Conservation (phyloP, 2,797 vertebrate species). For the Neosalanx taihuensis region DNA sequence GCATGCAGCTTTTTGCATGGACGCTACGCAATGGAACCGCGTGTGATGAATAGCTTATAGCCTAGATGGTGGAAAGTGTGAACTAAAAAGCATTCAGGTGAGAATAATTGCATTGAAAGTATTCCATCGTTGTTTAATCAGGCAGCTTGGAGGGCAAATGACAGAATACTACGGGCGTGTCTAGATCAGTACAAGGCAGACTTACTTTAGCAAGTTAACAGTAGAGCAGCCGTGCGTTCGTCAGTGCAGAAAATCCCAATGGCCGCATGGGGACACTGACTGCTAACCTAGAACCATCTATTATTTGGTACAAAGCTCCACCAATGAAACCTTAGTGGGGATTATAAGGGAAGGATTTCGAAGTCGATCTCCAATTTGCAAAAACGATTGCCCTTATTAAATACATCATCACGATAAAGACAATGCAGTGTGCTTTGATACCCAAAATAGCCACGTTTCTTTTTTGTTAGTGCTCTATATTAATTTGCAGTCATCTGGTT, state of each 20-base stretch:
- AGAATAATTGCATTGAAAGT: background rate
- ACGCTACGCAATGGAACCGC: background rate
- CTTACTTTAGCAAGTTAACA: slow-evolving; percentile 47
- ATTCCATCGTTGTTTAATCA: background rate
- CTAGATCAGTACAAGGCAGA: slow-evolving; percentile 58
- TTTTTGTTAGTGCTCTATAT: background rate
- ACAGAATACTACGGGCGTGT: slow-evolving; percentile 64
- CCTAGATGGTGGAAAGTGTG: background rate
- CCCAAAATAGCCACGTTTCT: background rate
- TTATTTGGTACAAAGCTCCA: slow-evolving; percentile 6
- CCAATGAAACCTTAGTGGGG: background rate
- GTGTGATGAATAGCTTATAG: slow-evolving; percentile 3
- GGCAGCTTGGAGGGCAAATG: slow-evolving; percentile 34
- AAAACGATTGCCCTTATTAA: background rate
- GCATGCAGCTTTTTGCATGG: background rate
- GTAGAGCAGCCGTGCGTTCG: slow-evolving; percentile 30
- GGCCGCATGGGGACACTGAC: slow-evolving; percentile 30
- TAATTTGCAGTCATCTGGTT: background rate
- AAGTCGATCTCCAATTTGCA: background rate
- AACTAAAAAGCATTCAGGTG: background rate
- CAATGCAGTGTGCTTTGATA: background rate
- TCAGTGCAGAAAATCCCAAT: slow-evolving; percentile 21
- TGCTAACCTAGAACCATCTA: slow-evolving; percentile 15
- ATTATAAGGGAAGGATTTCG: background rate
- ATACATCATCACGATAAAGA: background rate